A percentile compares a stretch with the other conserved stretches of the same genome.
Conservation (phyloP, 2,113 vertebrate species). For the Protobothrops mucrosquamatus region DNA sequence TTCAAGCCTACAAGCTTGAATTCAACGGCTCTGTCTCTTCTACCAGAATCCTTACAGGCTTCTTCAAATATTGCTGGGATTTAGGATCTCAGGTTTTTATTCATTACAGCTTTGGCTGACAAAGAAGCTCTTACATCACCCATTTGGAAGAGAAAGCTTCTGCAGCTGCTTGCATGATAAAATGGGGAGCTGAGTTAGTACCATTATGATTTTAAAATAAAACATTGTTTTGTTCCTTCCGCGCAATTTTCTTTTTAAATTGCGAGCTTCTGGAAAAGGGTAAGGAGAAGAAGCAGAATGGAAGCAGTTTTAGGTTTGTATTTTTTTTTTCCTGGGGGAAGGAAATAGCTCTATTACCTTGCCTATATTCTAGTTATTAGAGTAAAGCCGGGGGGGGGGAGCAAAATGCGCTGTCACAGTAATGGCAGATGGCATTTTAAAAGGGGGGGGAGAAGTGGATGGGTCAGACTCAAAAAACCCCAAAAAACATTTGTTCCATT, state of each 20-base stretch:
- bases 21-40: not conserved
- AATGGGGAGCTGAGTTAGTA: not conserved
- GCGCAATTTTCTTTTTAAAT: constrained; percentile 53
- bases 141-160: constrained; percentile 51
- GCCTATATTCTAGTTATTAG: constrained; percentile 7
- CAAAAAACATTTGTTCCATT: constrained; percentile 15
- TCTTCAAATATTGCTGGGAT: constrained; percentile 41
- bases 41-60: constrained; percentile 36
- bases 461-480: not conserved
- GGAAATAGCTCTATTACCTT: constrained; percentile 32
- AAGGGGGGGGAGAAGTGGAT: constrained; percentile 2
- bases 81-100: constrained; percentile 43
- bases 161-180: constrained; percentile 54
- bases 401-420: constrained; percentile 46
- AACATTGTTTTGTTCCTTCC: constrained; percentile 45
- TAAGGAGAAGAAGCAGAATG: constrained; percentile 23
- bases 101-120: constrained; percentile 50
- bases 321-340: not conserved
- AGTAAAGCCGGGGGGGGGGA: constrained; percentile 51
- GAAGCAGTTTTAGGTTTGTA: not conserved
- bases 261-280: constrained; percentile 32
- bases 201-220: constrained; percentile 30
- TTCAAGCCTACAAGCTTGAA: not conserved
- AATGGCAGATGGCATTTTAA: constrained; percentile 60
- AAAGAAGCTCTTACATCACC: constrained; percentile 58